Conservation (phyloP, 2,888 invertebrate species). For the Cremastinae sp. region DNA sequence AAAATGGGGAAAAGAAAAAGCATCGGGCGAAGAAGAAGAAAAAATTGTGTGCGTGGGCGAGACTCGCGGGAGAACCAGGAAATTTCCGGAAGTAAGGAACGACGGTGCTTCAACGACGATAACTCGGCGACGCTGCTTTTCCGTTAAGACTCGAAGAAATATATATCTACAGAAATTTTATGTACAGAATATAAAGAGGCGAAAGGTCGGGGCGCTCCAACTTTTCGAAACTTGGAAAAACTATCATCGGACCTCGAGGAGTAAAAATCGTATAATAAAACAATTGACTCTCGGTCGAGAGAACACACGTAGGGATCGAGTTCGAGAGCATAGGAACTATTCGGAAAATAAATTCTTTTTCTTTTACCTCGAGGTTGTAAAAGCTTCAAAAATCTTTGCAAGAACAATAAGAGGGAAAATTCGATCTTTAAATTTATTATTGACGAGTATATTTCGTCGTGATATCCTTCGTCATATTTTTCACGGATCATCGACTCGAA, state of each 20-base stretch:
- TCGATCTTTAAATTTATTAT: background rate
- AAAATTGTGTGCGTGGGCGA: conserved; percentile 16
- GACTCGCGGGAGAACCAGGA: conserved; percentile 39
- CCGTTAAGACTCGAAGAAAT: no score
- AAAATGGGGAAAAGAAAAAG: conserved; percentile 42
- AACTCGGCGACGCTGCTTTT: conserved; percentile 5
- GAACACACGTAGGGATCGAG: conserved; percentile 69
- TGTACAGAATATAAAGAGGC: background rate
- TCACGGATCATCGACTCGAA: no score
- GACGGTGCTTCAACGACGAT: conserved; percentile 35
- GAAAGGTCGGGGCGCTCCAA: conserved; percentile 33
- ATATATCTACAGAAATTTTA: conserved; percentile 3
- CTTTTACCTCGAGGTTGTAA: background rate
- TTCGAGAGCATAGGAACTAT: conserved; percentile 57
- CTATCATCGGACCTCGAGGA: conserved; percentile 48
- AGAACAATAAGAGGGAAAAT: no score
- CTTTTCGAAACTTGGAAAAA: conserved; percentile 53
- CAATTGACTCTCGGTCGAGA: conserved; percentile 73
- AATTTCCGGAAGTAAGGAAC: conserved; percentile 62
- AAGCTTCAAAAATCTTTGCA: background rate
- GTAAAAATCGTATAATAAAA: conserved; percentile 75
- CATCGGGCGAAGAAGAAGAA: conserved; percentile 22
- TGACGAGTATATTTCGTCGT: background rate
- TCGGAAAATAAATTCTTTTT: conserved; percentile 7
- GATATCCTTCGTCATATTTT: no score